Evolutionary conservation across 1,140 invertebrate genomes (phyloP).

Genomic region (Saxidomus purpurata): DNA sequence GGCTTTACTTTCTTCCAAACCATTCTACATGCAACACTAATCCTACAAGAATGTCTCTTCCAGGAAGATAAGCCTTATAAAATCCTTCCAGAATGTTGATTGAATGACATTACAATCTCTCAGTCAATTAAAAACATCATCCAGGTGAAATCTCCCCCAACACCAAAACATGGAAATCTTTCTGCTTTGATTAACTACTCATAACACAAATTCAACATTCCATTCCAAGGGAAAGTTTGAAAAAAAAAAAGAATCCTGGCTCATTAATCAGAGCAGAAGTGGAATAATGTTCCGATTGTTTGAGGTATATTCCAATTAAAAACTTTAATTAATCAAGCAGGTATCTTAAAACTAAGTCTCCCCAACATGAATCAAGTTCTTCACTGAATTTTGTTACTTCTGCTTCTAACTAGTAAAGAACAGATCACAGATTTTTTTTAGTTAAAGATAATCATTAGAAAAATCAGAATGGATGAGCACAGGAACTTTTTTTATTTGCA

Average conservation of each 20-base stretch:
- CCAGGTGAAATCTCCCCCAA: slow-evolving; percentile 22
- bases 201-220: slow-evolving; percentile 35
- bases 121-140: slow-evolving; percentile 37
- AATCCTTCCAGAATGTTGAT: slow-evolving; percentile 25
- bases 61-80: background rate
- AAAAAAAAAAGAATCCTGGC: slow-evolving; percentile 37
- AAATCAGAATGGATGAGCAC: slow-evolving; percentile 3
- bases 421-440: slow-evolving; percentile 15
- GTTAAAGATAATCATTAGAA: slow-evolving; percentile 12
- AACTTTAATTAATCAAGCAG: slow-evolving; percentile 26
- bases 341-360: slow-evolving; percentile 4
- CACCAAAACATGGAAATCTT: background rate
- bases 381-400: background rate
- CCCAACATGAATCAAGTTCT: slow-evolving; percentile 12
- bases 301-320: slow-evolving; percentile 46
- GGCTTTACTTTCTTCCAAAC: background rate
- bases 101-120: slow-evolving; percentile 5
- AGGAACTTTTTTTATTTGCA: background rate
- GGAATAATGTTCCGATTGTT: slow-evolving; percentile 42
- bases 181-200: slow-evolving; percentile 22
- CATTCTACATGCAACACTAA: background rate
- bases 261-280: slow-evolving; percentile 19
- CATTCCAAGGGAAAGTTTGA: slow-evolving; percentile 19
- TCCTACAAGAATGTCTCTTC: background rate
- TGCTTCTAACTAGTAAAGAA: background rate